These are phyloP conservation scores for Chymomyza amoena DNA, from an alignment of 2,888 invertebrate genomes.

Conservation along the genomic window DNA sequence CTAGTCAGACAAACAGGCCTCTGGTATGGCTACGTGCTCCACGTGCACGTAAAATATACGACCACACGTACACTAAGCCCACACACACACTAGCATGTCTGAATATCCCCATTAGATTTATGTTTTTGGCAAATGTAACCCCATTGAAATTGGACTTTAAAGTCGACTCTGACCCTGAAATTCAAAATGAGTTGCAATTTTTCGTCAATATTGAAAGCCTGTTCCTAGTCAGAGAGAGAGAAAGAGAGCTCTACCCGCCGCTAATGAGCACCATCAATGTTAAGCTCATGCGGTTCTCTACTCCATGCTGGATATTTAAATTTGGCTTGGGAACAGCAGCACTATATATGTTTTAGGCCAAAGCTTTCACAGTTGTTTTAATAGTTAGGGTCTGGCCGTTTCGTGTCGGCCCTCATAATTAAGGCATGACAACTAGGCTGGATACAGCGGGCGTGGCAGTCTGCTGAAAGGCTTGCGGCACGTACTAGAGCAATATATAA, in stretches of 20 bases:
- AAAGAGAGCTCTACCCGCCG: background rate
- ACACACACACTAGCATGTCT: background rate
- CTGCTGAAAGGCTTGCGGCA: conserved; percentile 47
- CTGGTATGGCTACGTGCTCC: background rate
- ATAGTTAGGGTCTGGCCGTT: background rate
- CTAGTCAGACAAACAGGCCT: conserved; percentile 38
- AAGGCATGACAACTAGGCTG: conserved; percentile 24
- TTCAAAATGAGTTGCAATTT: conserved; percentile 53
- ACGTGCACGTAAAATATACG: conserved; percentile 61
- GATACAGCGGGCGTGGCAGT: too few relatives aligned
- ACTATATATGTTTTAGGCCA: background rate
- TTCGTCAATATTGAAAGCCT: conserved; percentile 56
- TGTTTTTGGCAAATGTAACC: conserved; percentile 66
- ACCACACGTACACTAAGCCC: conserved; percentile 50
- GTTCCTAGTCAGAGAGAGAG: background rate
- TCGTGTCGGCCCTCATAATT: conserved; percentile 53
- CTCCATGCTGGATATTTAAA: background rate
- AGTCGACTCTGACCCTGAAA: conserved; percentile 27
- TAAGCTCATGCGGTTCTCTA: background rate
- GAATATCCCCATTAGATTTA: conserved; percentile 71
- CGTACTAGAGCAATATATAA: conserved; percentile 63
- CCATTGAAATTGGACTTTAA: conserved; percentile 71
- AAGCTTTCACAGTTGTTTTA: background rate
- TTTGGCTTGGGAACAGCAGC: background rate
- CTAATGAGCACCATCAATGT: background rate